Conservation (phyloP, 1,140 invertebrate genomes). For the Bombus cullumanus region DNA sequence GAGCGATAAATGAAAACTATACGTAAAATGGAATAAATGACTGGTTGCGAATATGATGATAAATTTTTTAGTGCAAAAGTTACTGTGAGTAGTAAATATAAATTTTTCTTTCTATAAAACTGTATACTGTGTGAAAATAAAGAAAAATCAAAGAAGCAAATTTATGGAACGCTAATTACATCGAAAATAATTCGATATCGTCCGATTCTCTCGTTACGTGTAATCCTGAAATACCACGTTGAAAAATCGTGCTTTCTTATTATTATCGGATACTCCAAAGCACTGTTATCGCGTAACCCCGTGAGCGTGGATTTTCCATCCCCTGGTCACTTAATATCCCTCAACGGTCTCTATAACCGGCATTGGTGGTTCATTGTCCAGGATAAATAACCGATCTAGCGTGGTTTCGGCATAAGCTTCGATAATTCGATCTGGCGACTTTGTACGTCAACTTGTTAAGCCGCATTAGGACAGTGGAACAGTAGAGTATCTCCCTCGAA, state of each 20-base stretch:
- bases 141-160: no score
- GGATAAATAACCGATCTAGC: constrained; percentile 33
- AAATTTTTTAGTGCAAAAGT: no score
- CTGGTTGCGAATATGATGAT: no score
- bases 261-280: constrained; percentile 9
- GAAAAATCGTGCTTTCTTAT: neutral
- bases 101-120: no score
- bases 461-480: constrained; percentile 8
- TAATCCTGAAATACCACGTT: neutral
- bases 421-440: constrained; percentile 37
- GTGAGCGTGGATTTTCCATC: constrained; percentile 36
- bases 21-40: no score
- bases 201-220: no score
- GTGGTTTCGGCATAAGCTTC: constrained; percentile 42
- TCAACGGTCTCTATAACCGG: constrained; percentile 31
- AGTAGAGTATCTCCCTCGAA: neutral
- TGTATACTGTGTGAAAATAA: no score
- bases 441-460: constrained; percentile 40
- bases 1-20: no score
- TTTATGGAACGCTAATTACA: no score
- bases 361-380: constrained; percentile 36
- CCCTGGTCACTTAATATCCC: constrained; percentile 39
- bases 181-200: no score
- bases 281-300: constrained; percentile 18
- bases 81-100: no score